A percentile compares a stretch with the other conserved stretches of the same genome.
Evolutionary conservation across 2,888 invertebrate species (phyloP).

Genomic region (Dicranocentrus wangi): DNA sequence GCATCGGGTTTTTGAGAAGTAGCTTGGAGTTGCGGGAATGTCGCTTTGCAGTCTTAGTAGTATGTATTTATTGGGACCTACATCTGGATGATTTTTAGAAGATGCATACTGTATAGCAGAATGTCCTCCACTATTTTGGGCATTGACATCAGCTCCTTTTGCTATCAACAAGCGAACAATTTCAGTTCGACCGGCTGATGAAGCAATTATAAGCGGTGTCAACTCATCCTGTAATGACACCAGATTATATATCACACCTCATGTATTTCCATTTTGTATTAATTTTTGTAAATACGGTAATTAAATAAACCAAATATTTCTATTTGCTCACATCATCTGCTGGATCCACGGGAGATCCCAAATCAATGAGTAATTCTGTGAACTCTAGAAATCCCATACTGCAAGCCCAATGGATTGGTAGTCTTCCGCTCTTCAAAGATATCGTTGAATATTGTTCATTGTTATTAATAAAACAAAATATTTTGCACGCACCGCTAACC

Average conservation of each 20-base stretch:
- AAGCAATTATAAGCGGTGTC: slow-evolving; percentile 86
- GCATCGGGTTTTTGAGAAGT: no score
- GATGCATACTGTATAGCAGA: slow-evolving; percentile 89
- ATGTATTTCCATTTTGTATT: no score
- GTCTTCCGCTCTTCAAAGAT: slow-evolving; percentile 79
- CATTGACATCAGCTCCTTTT: slow-evolving; percentile 84
- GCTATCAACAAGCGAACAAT: slow-evolving; percentile 81
- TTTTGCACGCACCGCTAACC: no score
- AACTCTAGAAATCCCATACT: slow-evolving; percentile 85
- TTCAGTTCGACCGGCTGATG: slow-evolving; percentile 84
- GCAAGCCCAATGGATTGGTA: slow-evolving; percentile 87
- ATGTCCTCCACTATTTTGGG: slow-evolving; percentile 83
- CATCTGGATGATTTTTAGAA: slow-evolving; percentile 86
- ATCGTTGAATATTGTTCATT: no score
- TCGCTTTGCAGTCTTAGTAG: no score
- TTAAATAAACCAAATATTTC: no score
- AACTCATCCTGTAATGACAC: slow-evolving; percentile 78
- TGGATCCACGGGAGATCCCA: slow-evolving; percentile 81
- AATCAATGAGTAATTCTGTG: slow-evolving; percentile 80
- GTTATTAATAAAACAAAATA: no score
- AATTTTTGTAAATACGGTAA: no score
- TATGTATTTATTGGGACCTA: no score
- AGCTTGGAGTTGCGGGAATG: no score
- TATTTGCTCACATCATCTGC: slow-evolving; percentile 80
- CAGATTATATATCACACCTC: no score